phyloP scores from a whole-genome alignment of 2,113 vertebrate genomes.

The Oriolus oriolus region DNA sequence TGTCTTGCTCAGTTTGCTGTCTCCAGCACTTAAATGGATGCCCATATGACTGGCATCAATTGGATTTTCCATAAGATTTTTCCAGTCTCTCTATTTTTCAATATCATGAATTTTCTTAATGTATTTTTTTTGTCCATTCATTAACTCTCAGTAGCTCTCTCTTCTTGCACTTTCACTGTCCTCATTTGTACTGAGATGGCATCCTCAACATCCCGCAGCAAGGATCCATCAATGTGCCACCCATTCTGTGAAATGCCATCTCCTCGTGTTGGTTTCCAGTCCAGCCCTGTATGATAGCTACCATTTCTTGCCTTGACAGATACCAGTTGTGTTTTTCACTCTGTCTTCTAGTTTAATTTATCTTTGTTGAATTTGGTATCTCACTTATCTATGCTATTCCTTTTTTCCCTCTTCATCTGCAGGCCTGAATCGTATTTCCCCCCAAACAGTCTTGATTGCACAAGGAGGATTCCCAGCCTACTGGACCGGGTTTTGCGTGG shows the following conservation, averaged over 20 bases:
- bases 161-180: not conserved
- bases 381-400: not conserved
- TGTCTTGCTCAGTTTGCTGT: not conserved
- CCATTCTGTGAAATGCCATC: not conserved
- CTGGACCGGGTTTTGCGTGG: not conserved
- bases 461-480: not conserved
- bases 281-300: not conserved
- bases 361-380: not conserved
- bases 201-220: not conserved
- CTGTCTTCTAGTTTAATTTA: not conserved
- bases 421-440: not conserved
- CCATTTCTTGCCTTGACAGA: not conserved
- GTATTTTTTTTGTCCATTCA: not conserved
- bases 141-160: not conserved
- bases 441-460: not conserved
- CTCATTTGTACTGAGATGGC: not conserved
- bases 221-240: not conserved
- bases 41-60: fast-evolving
- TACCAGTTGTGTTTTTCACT: not conserved
- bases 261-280: fast-evolving
- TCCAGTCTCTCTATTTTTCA: not conserved
- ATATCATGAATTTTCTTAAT: not conserved
- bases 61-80: not conserved
- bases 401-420: not conserved
- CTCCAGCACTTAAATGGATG: not conserved